Evolutionary conservation across 2,888 invertebrate genomes (phyloP).

Genomic region (Epinotia demarniana): DNA sequence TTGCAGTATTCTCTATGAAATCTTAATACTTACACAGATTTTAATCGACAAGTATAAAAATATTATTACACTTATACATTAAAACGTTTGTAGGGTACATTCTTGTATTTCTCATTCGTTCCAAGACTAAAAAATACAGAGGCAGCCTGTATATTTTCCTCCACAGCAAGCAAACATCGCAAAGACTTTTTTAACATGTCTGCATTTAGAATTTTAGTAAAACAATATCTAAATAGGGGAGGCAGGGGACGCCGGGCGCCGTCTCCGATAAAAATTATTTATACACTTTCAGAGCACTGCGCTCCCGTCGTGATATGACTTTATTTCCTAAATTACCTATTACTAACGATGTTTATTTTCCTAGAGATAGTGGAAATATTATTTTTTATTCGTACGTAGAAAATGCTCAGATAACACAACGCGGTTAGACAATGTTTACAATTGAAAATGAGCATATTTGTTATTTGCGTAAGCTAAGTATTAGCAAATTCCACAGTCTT

Average conservation of each 20-base stretch:
- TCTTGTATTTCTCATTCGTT: neutral
- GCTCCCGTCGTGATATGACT: constrained; percentile 67
- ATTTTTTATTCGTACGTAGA: constrained; percentile 34
- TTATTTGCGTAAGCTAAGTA: neutral
- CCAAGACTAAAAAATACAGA: neutral
- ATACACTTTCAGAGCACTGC: constrained; percentile 65
- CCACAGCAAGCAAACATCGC: constrained; percentile 18
- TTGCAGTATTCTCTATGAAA: too few species aligned
- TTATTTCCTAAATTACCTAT: constrained; percentile 69
- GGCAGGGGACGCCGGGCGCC: constrained; percentile 54
- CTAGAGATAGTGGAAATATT: constrained; percentile 32
- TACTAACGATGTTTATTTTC: constrained; percentile 45
- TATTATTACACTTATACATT: too few species aligned
- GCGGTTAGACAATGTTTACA: neutral
- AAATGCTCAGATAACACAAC: constrained; percentile 29
- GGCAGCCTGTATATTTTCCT: neutral
- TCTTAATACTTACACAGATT: too few species aligned
- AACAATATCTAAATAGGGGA: constrained; percentile 52
- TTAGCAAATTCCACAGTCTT: too few species aligned
- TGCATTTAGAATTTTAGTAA: constrained; percentile 37
- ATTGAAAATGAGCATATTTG: neutral
- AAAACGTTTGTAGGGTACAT: neutral
- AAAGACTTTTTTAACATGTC: constrained; percentile 28
- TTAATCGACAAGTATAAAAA: too few species aligned
- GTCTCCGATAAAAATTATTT: constrained; percentile 64